These are phyloP conservation scores for Dasyornis broadbenti DNA, from an alignment of 2,113 vertebrate genomes.

Conservation along the genomic window DNA sequence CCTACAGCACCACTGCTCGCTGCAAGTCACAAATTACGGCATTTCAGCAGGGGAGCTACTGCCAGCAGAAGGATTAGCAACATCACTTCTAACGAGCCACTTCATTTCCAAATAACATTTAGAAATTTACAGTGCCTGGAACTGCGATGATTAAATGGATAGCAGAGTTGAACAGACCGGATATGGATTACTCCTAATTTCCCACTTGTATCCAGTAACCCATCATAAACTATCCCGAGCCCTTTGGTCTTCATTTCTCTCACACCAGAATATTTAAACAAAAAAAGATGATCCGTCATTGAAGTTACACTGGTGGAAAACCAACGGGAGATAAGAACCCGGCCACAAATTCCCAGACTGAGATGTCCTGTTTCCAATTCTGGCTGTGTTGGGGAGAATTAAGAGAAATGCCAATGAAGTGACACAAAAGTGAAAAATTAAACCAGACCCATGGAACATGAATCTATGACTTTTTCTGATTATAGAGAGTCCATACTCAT, in stretches of 20 bases:
- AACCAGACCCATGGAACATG: background rate
- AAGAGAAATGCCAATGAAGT: conserved; percentile 51
- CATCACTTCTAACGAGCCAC: background rate
- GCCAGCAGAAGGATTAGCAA: conserved; percentile 53
- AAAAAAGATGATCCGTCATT: conserved; percentile 25
- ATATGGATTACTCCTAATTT: conserved; percentile 36
- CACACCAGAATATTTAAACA: conserved; percentile 47
- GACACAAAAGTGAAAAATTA: conserved; percentile 47
- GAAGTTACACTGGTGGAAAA: background rate
- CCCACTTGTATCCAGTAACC: conserved; percentile 4
- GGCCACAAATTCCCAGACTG: conserved; percentile 31
- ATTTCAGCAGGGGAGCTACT: background rate
- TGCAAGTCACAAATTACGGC: conserved; percentile 27
- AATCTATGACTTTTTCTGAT: conserved; percentile 26
- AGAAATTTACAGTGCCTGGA: conserved; percentile 21
- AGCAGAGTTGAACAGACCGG: background rate
- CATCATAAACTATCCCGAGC: conserved; percentile 12
- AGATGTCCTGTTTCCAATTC: conserved; percentile 49
- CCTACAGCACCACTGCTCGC: background rate
- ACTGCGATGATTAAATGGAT: conserved; percentile 4
- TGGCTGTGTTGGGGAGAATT: background rate
- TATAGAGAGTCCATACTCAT: background rate
- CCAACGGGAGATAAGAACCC: conserved; percentile 31
- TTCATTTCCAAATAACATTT: conserved; percentile 18
- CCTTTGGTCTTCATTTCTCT: conserved; percentile 34